A percentile compares a stretch with the other conserved stretches of the same genome.
Evolutionary conservation across 2,888 invertebrate genomes (phyloP).

Genomic region (Tyria jacobaeae): DNA sequence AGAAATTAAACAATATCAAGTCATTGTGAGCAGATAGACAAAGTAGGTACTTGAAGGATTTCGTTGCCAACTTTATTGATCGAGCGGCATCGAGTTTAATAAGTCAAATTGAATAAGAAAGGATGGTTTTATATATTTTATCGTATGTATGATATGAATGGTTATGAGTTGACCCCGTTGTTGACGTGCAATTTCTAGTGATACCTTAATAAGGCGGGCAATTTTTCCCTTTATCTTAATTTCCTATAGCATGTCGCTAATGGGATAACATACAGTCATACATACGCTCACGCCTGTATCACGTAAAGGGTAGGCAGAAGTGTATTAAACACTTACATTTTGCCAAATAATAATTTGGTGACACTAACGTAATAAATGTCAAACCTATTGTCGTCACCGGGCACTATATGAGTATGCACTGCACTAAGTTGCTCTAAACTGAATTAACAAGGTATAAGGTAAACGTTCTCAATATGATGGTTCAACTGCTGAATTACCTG

Average conservation of each 20-base stretch:
- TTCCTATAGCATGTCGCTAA: constrained; percentile 57
- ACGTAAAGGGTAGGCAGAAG: too few species aligned
- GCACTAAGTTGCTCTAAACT: constrained; percentile 62
- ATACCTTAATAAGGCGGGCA: constrained; percentile 22
- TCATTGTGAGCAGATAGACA: constrained; percentile 5
- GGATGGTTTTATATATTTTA: constrained; percentile 12
- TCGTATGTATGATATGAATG: constrained; percentile 2
- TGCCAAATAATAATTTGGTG: too few species aligned
- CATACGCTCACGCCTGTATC: too few species aligned
- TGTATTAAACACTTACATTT: too few species aligned
- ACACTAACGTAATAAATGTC: too few species aligned
- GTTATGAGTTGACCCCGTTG: neutral
- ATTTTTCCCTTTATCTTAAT: constrained; percentile 62
- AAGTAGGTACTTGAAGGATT: constrained; percentile 24
- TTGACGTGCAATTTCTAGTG: neutral
- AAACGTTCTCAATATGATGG: constrained; percentile 39
- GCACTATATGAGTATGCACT: too few species aligned
- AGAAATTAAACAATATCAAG: constrained; percentile 10
- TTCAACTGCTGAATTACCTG: constrained; percentile 63
- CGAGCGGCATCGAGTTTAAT: constrained; percentile 19
- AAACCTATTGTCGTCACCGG: too few species aligned
- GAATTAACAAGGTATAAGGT: constrained; percentile 53
- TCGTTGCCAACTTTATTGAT: constrained; percentile 20
- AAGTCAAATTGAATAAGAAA: constrained; percentile 42
- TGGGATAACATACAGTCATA: too few species aligned